Evolutionary conservation across 2,888 invertebrate species (phyloP).

Genomic region (Steinernema carpocapsae): DNA sequence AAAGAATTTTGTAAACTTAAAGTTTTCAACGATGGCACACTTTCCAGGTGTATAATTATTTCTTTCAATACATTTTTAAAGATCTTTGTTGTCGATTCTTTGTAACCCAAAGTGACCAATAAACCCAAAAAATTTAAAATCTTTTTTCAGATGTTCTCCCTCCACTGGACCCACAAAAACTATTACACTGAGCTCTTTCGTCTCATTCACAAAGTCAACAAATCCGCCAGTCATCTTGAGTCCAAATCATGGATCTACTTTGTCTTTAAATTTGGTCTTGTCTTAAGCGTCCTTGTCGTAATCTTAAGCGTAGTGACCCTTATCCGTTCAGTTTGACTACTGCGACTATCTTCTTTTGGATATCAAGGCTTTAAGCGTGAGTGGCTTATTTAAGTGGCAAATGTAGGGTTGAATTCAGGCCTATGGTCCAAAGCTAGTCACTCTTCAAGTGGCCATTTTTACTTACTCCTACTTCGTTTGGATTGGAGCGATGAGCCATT

Average conservation of each 20-base stretch:
- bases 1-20: too few species aligned
- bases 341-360: constrained; percentile 4
- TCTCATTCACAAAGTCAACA: constrained; percentile 31
- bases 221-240: constrained; percentile 33
- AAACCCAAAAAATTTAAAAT: neutral
- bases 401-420: neutral
- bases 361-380: neutral
- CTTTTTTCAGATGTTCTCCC: constrained; percentile 26
- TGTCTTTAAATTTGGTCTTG: constrained; percentile 16
- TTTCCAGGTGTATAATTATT: too few species aligned
- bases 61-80: too few species aligned
- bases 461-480: constrained; percentile 17
- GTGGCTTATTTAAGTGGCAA: neutral
- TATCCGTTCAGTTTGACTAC: neutral
- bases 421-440: constrained; percentile 5
- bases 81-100: too few species aligned
- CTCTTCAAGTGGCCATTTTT: neutral
- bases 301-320: neutral
- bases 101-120: too few species aligned
- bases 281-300: neutral
- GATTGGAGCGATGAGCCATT: constrained; percentile 1
- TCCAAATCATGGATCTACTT: constrained; percentile 31
- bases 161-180: constrained; percentile 39
- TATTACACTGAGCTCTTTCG: constrained; percentile 34
- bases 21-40: too few species aligned